Base-by-base conservation (phyloP, 2,113 vertebrate genomes). In the Lucifuga dentata region DNA sequence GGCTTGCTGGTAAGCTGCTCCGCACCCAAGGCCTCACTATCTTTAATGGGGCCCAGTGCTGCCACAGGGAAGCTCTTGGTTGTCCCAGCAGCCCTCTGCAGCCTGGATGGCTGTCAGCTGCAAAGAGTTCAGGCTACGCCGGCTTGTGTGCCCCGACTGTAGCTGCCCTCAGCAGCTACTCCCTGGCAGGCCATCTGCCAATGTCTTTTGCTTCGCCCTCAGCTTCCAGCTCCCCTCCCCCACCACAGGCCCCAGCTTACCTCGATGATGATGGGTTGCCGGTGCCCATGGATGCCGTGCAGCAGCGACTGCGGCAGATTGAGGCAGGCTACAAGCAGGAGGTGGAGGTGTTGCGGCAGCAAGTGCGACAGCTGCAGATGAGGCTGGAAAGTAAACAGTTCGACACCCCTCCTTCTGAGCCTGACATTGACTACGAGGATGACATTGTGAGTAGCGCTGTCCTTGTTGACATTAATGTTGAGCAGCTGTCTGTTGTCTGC, bases 261-360 rank as follows among this genome's bases (percentile, higher is more conserved):
- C 89, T 96, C 24, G 97, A 99, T 0, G 98, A 99, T 0, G 98
- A 99, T 0, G 98, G 98, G 64, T 93, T 99, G 32, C 95, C 98
- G 23, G 97, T 99, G 86, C 94, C 97, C 5, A 91, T 95, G 76
- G 98, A 99, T 1, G 97, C 97, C 8, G 95, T 99, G 66, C 98
- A 99, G 88, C 96, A 98, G 73, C 85, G 98, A n/a, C 91, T 99
- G 84, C 91, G 98, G 61, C 98, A 99, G 83, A 99, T 99, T 0
- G 97, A 99, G 88, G 97, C 98, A 0, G 93, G 95, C 61, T 99
- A 99, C 88, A 99, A 97, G 87, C 97, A 97, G 91, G 98, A 99
- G 82, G 98, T 99, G 53, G 98, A 99, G 84, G 93, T 97, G 87
- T 87, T 99, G 78, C 93, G 97, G 58, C 91, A 95, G 90, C 97